Base-by-base conservation (phyloP, 2,113 vertebrate genomes). In the Tor tambroides region DNA sequence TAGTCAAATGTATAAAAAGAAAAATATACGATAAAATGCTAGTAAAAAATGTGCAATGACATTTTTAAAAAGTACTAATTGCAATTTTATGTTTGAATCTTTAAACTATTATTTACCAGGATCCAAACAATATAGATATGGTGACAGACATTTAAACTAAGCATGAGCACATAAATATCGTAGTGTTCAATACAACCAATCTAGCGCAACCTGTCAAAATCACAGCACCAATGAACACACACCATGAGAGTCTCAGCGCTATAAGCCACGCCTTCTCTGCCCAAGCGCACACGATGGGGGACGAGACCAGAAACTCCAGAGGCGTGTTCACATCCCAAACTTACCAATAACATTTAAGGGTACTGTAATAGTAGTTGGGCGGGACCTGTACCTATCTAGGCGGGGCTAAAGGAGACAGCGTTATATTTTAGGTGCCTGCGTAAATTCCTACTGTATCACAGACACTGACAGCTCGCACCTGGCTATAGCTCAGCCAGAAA, bases 391-490 rank as follows among this genome's bases (percentile, higher is more conserved):
- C 87, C 14, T 49, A 26, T 74, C 6, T 91, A 92, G 92, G 90
- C 88, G 90, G 83, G 78, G 91, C 30, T 79, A 85, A 67, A 26
- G 54, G 28, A 69, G 87, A 56, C 77, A 67, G 79, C 7, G 83
- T 88, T 93, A 91, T 91, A 88, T 94, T 93, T 94, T 94, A 95
- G 92, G 88, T 87, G 91, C 88, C 84, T 92, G 92, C 88, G 61
- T 89, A 87, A 89, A 85, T 91, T 89, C 91, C 93, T 87, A 91
- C 91, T 89, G 80, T 91, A 90, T 91, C 91, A 91, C 49, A 92
- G 91, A 91, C 91, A 87, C 83, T 85, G 63, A 87, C 26, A 56
- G 77, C 74, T 74, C 80, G 65, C 67, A 21, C 35, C 82, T 86
- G 65, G 83, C 76, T 80, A 30, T 46, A 28, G 9, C 67, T 59